Evolutionary conservation across 2,797 vertebrate species (phyloP).

Genomic region (Myiothlypis coronata): DNA sequence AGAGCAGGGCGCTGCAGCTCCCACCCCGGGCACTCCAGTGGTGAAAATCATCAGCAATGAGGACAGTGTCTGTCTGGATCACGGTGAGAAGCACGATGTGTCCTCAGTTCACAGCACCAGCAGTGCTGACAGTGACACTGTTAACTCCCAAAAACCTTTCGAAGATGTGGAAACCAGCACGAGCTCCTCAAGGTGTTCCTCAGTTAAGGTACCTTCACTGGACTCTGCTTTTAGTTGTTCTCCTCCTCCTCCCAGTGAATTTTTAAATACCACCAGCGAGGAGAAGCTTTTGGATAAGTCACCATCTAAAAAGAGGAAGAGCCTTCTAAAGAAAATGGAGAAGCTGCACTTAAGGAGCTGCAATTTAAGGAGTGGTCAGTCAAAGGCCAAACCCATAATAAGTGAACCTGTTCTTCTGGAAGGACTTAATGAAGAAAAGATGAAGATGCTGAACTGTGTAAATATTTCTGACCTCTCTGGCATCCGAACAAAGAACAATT

Average conservation of each 20-base stretch:
- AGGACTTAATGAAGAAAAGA: constrained; percentile 75
- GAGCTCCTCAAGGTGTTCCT: constrained; percentile 76
- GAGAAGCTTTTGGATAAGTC: constrained; percentile 74
- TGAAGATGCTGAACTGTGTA: constrained; percentile 71
- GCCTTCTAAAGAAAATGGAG: constrained; percentile 86
- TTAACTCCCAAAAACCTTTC: constrained; percentile 50
- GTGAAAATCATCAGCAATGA: constrained; percentile 28
- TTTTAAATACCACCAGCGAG: constrained; percentile 60
- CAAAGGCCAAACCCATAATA: constrained; percentile 62
- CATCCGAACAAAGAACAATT: constrained; percentile 23
- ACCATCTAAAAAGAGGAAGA: constrained; percentile 70
- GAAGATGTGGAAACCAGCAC: constrained; percentile 72
- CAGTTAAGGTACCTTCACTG: constrained; percentile 65
- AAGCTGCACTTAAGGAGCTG: constrained; percentile 76
- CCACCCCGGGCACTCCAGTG: constrained; percentile 37
- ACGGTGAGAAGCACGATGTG: constrained; percentile 71
- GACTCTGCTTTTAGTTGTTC: constrained; percentile 75
- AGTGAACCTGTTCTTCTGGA: constrained; percentile 77
- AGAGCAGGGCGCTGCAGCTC: background rate
- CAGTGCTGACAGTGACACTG: constrained; percentile 79
- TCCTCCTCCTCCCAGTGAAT: constrained; percentile 65
- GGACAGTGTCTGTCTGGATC: constrained; percentile 44
- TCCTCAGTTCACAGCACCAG: constrained; percentile 81
- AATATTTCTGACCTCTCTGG: constrained; percentile 69
- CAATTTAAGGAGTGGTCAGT: constrained; percentile 47